These are phyloP conservation scores for Tachystola acroxantha DNA, from an alignment of 2,888 invertebrate genomes.

Conservation along the genomic window DNA sequence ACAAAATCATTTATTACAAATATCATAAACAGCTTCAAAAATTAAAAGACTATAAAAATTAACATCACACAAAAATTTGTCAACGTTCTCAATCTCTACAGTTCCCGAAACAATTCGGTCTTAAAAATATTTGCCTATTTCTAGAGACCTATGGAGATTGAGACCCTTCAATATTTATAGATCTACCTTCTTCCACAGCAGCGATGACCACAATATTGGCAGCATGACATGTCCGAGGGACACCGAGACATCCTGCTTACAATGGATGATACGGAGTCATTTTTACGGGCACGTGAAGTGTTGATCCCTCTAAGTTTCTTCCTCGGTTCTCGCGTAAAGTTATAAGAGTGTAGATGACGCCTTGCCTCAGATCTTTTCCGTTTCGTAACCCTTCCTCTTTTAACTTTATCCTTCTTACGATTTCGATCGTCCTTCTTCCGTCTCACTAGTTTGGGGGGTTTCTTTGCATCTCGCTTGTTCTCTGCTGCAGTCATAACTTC, in stretches of 20 bases:
- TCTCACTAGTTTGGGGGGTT: constrained; percentile 16
- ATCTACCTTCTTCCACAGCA: too few species aligned
- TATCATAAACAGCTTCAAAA: not conserved
- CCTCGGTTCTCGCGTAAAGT: too few species aligned
- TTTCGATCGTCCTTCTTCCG: constrained; percentile 8
- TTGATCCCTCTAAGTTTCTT: not conserved
- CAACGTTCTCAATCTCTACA: too few species aligned
- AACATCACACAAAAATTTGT: not conserved
- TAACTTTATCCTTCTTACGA: constrained; percentile 10
- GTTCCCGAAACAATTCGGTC: too few species aligned
- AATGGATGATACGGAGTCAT: too few species aligned
- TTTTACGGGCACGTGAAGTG: too few species aligned
- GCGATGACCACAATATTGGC: too few species aligned
- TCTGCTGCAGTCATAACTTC: constrained; percentile 15
- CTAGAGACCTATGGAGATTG: too few species aligned
- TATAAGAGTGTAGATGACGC: constrained; percentile 10
- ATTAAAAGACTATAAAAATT: not conserved
- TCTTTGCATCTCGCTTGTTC: constrained; percentile 17
- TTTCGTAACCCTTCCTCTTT: constrained; percentile 33
- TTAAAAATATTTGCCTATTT: too few species aligned
- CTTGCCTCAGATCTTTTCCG: constrained; percentile 18
- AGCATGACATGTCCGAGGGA: too few species aligned
- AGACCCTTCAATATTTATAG: too few species aligned
- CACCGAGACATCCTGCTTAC: too few species aligned
- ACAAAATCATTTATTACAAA: not conserved